Evolutionary conservation across 1,140 invertebrate species (phyloP).

Genomic region (Bathynomus jamesi): DNA sequence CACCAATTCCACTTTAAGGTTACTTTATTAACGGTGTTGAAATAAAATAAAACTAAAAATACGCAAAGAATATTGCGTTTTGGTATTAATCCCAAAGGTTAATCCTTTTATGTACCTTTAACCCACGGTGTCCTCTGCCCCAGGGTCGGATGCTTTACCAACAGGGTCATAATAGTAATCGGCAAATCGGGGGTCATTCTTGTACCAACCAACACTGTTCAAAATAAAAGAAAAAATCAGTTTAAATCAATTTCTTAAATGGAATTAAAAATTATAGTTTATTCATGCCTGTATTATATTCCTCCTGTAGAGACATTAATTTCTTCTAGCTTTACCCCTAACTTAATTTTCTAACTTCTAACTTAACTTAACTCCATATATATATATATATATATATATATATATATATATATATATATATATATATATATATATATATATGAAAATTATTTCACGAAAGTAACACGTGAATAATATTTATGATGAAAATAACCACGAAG

Average conservation of each 20-base stretch:
- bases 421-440: no score
- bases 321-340: no score
- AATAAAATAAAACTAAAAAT: not conserved
- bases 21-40: not conserved
- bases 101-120: not conserved
- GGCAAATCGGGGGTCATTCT: not conserved
- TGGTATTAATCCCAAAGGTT: not conserved
- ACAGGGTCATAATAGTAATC: not conserved
- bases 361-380: no score
- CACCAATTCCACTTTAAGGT: not conserved
- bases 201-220: not conserved
- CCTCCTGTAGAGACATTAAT: no score
- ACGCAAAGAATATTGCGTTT: not conserved
- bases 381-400: not conserved
- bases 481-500: no score
- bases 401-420: not conserved
- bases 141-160: not conserved
- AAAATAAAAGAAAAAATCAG: no score
- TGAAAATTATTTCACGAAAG: no score
- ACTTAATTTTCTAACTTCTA: no score
- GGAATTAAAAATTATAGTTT: no score
- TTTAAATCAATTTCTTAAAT: no score
- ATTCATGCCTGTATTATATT: no score
- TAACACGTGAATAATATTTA: no score
- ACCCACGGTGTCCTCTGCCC: not conserved